A percentile compares a stretch with the other conserved stretches of the same genome.
Conservation (phyloP, 2,113 vertebrate species). For the Xiphophorus maculatus region DNA sequence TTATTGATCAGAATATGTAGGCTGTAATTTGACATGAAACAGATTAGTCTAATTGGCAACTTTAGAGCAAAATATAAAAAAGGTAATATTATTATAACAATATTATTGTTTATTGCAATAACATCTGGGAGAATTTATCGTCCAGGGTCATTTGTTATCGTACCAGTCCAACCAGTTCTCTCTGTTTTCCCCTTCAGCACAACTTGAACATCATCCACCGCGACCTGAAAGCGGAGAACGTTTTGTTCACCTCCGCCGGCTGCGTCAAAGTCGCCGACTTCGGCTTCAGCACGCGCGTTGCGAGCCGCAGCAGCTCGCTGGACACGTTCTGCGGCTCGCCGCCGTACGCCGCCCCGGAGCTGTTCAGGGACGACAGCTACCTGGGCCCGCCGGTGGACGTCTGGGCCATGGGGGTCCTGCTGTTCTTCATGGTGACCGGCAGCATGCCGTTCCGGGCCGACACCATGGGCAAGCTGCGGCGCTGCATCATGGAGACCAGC, state of each 20-base stretch:
- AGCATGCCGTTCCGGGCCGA: slow-evolving; percentile 93
- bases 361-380: slow-evolving; percentile 90
- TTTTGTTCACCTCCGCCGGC: slow-evolving; percentile 84
- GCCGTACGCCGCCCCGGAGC: slow-evolving; percentile 92
- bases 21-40: too few species aligned
- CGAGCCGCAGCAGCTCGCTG: slow-evolving; percentile 80
- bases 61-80: too few species aligned
- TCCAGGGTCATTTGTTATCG: too few species aligned
- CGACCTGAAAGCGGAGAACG: slow-evolving; percentile 95
- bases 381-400: slow-evolving; percentile 87
- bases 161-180: neutral
- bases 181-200: slow-evolving; percentile 80
- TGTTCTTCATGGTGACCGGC: slow-evolving; percentile 92
- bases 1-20: too few species aligned
- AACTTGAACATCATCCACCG: slow-evolving; percentile 90
- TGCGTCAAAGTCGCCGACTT: slow-evolving; percentile 96
- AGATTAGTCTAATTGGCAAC: too few species aligned
- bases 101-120: too few species aligned
- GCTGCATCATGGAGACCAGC: slow-evolving; percentile 83
- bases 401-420: slow-evolving; percentile 93
- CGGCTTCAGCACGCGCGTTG: slow-evolving; percentile 90
- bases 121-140: too few species aligned
- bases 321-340: slow-evolving; percentile 96
- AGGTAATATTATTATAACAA: too few species aligned
- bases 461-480: slow-evolving; percentile 90